Conservation (phyloP, 2,888 invertebrate genomes). For the Arge pagana region DNA sequence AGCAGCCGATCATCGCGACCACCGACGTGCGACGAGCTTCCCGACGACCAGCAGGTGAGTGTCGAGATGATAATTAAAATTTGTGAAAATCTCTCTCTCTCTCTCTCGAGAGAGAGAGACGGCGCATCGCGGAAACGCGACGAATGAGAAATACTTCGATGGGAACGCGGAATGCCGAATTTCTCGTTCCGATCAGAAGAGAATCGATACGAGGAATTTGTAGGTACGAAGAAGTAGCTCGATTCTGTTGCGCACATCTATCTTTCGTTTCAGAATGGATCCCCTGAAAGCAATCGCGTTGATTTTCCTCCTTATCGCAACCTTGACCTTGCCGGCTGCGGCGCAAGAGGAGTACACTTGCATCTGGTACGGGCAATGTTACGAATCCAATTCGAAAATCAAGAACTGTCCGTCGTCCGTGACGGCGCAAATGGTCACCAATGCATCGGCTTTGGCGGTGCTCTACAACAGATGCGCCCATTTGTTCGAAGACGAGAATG, state of each 20-base stretch:
- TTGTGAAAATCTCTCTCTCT: too few species aligned
- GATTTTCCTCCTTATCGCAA: conserved; percentile 14
- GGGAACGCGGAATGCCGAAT: too few species aligned
- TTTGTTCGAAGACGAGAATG: conserved; percentile 55
- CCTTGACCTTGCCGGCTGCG: conserved; percentile 4
- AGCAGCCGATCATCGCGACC: too few species aligned
- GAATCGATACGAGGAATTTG: too few species aligned
- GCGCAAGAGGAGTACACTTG: conserved; percentile 51
- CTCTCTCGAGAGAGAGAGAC: too few species aligned
- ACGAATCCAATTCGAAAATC: conserved; percentile 32
- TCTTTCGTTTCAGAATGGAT: conserved; percentile 28
- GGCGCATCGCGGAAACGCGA: too few species aligned
- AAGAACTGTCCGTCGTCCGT: conserved; percentile 58
- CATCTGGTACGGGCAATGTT: conserved; percentile 67
- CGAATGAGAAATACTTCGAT: too few species aligned
- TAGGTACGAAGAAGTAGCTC: too few species aligned
- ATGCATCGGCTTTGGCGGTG: conserved; percentile 54
- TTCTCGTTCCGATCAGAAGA: too few species aligned
- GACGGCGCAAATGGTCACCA: conserved; percentile 50
- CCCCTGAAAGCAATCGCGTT: conserved; percentile 16
- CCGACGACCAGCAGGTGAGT: too few species aligned
- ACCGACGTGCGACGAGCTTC: too few species aligned
- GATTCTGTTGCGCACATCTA: neutral
- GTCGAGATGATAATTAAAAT: too few species aligned
- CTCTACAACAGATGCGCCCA: conserved; percentile 68